phyloP scores from a whole-genome alignment of 30 jellyfish, hydroid and myxozoan genomes.

The Aurelia sp. region DNA sequence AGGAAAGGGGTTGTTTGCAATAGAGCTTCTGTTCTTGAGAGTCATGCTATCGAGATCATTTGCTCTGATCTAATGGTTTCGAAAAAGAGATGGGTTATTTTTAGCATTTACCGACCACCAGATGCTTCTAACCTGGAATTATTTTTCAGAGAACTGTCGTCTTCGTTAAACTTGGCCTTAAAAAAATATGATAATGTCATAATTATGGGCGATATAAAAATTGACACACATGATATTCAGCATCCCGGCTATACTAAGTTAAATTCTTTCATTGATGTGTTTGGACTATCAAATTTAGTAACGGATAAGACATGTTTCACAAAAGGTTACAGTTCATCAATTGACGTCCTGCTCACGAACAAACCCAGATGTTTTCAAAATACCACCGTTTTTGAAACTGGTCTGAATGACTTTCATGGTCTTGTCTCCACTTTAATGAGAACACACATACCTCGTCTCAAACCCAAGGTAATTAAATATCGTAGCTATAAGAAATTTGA shows the following conservation, averaged over 20 bases:
- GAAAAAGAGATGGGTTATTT: too few species aligned
- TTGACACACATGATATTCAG: slow-evolving; percentile 18
- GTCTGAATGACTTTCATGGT: background rate
- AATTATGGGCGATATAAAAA: background rate
- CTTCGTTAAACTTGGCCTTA: background rate
- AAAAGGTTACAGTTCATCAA: slow-evolving; percentile 26
- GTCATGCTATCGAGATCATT: too few species aligned
- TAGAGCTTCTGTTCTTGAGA: too few species aligned
- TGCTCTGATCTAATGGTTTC: too few species aligned
- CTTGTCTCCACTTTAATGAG: slow-evolving; percentile 33
- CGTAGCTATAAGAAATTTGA: slow-evolving; percentile 42
- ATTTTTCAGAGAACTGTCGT: slow-evolving; percentile 19
- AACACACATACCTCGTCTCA: slow-evolving; percentile 56
- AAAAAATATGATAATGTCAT: background rate
- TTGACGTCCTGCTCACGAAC: slow-evolving; percentile 37
- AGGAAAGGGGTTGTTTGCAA: too few species aligned
- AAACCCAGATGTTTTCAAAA: slow-evolving; percentile 45
- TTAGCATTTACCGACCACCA: too few species aligned
- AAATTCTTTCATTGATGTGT: slow-evolving; percentile 52
- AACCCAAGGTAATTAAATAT: slow-evolving; percentile 34
- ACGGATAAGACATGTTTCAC: background rate
- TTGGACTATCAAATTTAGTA: slow-evolving; percentile 63
- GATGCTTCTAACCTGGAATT: slow-evolving; percentile 21
- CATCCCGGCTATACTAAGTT: slow-evolving; percentile 38
- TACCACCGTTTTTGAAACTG: slow-evolving; percentile 52